Evolutionary conservation across 2,797 vertebrate species (phyloP), one percentile per base, ranked within the genome.

Genomic region (Psittacula derbiana): DNA sequence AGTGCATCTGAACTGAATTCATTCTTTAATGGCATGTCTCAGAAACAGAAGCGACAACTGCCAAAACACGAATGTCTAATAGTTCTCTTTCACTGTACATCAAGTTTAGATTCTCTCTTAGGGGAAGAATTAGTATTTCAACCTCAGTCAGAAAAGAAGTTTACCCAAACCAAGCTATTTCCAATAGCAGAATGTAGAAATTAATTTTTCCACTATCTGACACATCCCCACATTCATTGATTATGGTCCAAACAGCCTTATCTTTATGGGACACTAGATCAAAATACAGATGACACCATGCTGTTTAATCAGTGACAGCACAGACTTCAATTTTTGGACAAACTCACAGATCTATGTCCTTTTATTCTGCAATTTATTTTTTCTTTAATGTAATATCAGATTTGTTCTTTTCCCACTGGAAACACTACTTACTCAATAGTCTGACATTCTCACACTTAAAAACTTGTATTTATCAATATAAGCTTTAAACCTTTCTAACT

Each of bases 261-360:
- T 38, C 76, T 74, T 60, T 38, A 33, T 23, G 12, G 31, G 55
- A 60, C 15, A 13, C 4, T 21, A 72, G 2, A 41, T 74, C 38
- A 46, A 71, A 84, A 53, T 4, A 62, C 12, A 79, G 31, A 55
- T 18, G n/a, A 55, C 4, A 8, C 6, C 38, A 53, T 6, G 10
- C 23, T 49, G 30, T 65, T 88, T 55, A 53, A 60, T 66, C 43
- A 43, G 33, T 53, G 53, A 27, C 25, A 58, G 46, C 20, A 43
- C 0, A 46, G 15, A n/a, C 24, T 40, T 85, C n/a, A 8, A 41
- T 9, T 84, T 91, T n/a, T 57, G 30, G 30, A 43, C 17, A 53
- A 15, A 14, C 16, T 52, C 16, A 16, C 2, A 61, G 43, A 79
- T 25, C 10, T 8, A 43, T 0, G 0, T 25, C 8, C 30, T 84